Percentiles rank a stretch among this genome's conserved stretches.
These are phyloP conservation scores for Lepeophtheirus salmonis DNA, from an alignment of 1,140 invertebrate species.

Conservation along the genomic window DNA sequence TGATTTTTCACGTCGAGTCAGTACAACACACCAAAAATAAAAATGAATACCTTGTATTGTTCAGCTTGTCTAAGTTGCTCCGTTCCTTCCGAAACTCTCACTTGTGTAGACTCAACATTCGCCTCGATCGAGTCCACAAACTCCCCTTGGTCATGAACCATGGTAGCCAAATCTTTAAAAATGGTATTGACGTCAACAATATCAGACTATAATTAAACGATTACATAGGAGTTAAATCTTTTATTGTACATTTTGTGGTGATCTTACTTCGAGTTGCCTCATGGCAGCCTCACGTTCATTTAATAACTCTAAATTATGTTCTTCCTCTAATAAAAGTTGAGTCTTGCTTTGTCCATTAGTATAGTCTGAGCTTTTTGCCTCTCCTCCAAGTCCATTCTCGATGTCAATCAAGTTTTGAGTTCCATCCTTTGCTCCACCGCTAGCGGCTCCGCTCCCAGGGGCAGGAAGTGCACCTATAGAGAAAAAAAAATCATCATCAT, in stretches of 20 bases:
- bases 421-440: conserved; percentile 22
- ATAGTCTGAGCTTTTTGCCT: conserved; percentile 14
- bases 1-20: background rate
- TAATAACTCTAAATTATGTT: conserved; percentile 59
- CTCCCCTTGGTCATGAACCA: conserved; percentile 94
- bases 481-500: too few relatives aligned
- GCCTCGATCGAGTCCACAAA: conserved; percentile 92
- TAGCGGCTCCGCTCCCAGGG: conserved; percentile 20
- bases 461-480: background rate
- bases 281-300: conserved; percentile 78
- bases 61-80: conserved; percentile 59
- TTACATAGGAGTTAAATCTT: too few relatives aligned
- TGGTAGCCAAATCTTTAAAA: conserved; percentile 79
- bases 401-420: conserved; percentile 22
- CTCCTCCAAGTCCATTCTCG: conserved; percentile 19
- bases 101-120: conserved; percentile 70
- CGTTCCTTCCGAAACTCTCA: conserved; percentile 60
- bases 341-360: conserved; percentile 22
- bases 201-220: too few relatives aligned
- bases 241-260: background rate
- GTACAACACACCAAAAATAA: background rate
- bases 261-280: conserved; percentile 63
- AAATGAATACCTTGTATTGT: conserved; percentile 43
- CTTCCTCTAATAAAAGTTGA: conserved; percentile 59
- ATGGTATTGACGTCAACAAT: conserved; percentile 93